These are phyloP conservation scores for Subanguina moxae DNA, from an alignment of 1,140 invertebrate species.

Conservation along the genomic window DNA sequence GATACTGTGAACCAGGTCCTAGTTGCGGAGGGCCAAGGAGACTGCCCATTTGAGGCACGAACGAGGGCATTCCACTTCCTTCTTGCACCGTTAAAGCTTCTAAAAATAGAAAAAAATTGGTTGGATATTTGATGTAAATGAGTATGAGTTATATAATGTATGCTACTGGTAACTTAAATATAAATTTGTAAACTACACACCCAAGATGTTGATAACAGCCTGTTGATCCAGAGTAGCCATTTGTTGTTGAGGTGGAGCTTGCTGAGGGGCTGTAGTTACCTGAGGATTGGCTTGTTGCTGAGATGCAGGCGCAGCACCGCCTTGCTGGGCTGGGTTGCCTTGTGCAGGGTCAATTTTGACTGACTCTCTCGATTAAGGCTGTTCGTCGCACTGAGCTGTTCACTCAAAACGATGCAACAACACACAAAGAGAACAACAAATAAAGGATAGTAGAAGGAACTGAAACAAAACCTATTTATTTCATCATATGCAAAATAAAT, in stretches of 20 bases:
- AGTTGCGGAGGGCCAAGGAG: slow-evolving; percentile 14
- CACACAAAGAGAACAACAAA: too few species aligned
- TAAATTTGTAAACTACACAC: slow-evolving; percentile 6
- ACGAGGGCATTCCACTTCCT: slow-evolving; percentile 39
- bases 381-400: not conserved
- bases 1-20: slow-evolving; percentile 25
- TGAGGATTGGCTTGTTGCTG: slow-evolving; percentile 1
- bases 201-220: slow-evolving; percentile 28
- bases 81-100: slow-evolving; percentile 41
- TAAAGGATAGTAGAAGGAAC: too few species aligned
- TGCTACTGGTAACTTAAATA: not conserved
- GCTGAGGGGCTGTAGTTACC: slow-evolving; percentile 6
- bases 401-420: too few species aligned
- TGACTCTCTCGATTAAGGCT: not conserved
- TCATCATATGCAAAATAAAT: too few species aligned
- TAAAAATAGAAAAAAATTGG: slow-evolving; percentile 20
- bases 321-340: not conserved
- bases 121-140: not conserved
- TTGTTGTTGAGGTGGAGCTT: slow-evolving; percentile 27
- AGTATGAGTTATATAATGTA: too few species aligned
- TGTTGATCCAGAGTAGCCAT: slow-evolving; percentile 30
- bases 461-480: too few species aligned
- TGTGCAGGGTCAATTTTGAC: not conserved
- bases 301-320: not conserved
- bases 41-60: slow-evolving; percentile 31